Base-by-base conservation (phyloP, 1,140 invertebrate species). In the Carposina sasakii region DNA sequence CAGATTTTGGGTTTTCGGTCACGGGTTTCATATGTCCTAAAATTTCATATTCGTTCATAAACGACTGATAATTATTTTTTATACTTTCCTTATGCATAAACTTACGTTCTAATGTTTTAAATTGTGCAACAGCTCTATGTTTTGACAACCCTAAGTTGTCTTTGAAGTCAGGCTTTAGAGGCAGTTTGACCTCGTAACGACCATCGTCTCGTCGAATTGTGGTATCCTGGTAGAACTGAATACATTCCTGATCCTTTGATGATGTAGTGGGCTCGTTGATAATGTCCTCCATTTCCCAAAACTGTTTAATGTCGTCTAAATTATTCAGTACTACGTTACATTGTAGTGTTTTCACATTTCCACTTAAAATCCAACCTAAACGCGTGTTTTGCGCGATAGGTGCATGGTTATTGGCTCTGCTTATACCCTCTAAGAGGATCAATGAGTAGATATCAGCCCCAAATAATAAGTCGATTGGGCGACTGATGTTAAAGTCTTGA, bases 241-340 rank as follows among this genome's bases (percentile, higher is more conserved):
- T 1, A 39, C 36, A 39, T 21, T 20, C 36, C 1, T 13, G 12
- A 22, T 39, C 36, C 13, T 39, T 20, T 39, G 17, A 2, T 39
- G 36, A 39, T 20, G 22, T 39, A 20, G 20, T 20, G 15, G 36
- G n/a, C 20, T 39, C 22, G 20, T 39, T 20, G 8, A 13, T 15
- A 10, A 39, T 21, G 13, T 39, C 36, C 22, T 39, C 36, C 12
- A 21, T 13, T 20, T 9, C 15, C 36, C 36, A 39, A 13, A 39
- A 39, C 13, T 21, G 20, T 19, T 15, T 10, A 1, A 39, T 2
- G 8, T 39, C 19, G 2, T 39, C 36, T 21, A 20, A 21, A 13
- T 39, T 39, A 20, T 39, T 39, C 9, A 39, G 10, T 8, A 39
- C 36, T 1, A 39, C 36, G 22, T 39, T 39, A 20, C 36, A 39